phyloP scores from a whole-genome alignment of 37 sponge, comb jelly and placozoan genomes.

The Eunapius fragilis region DNA sequence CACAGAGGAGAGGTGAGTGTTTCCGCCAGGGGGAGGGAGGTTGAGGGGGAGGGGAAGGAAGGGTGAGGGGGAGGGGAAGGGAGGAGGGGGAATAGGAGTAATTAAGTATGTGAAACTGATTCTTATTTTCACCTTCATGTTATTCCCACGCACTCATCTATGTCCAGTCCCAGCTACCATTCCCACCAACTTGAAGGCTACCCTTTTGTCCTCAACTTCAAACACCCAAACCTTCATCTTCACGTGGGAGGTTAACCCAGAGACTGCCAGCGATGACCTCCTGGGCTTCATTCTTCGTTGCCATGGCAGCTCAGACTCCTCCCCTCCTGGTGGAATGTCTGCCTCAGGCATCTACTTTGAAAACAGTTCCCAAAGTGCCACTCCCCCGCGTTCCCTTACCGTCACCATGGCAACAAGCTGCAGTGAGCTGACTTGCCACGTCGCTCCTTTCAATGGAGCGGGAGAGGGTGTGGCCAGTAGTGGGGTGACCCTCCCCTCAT shows the following conservation, averaged over 20 bases:
- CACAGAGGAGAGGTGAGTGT: slow-evolving; percentile 26
- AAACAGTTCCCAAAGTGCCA: not conserved
- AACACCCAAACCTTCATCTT: not conserved
- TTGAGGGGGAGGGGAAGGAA: not conserved
- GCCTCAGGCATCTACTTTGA: not conserved
- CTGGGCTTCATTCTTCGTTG: not conserved
- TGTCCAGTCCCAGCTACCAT: not conserved
- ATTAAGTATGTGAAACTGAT: not conserved
- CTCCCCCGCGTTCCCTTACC: not conserved
- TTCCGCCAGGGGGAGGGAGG: not conserved
- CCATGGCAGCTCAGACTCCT: not conserved
- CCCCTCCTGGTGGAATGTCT: not conserved
- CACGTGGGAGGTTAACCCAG: not conserved
- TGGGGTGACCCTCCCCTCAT: not conserved
- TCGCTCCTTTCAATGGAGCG: slow-evolving; percentile 29
- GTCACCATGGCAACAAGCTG: not conserved
- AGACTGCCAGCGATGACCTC: not conserved
- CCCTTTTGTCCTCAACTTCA: not conserved
- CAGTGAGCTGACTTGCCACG: not conserved
- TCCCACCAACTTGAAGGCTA: not conserved
- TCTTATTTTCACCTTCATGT: not conserved
- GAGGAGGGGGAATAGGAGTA: not conserved
- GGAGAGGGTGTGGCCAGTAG: slow-evolving; percentile 31
- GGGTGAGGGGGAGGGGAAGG: not conserved
- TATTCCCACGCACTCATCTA: not conserved